Conservation (phyloP, 2,113 vertebrate genomes). For the Sporophila hypoxantha region DNA sequence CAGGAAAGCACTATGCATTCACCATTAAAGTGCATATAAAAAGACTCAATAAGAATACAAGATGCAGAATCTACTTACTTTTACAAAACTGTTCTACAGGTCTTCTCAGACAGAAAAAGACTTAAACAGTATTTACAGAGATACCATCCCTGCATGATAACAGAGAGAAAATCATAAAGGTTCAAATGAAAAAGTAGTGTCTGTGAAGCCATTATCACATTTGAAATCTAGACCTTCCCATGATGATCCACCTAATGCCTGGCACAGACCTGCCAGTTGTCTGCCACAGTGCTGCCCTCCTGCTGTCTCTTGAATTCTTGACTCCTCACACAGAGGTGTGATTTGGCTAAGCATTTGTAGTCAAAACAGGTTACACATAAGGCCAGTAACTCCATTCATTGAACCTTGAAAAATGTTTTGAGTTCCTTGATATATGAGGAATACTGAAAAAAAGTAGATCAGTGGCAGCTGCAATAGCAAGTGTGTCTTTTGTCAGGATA, state of each 20-base stretch:
- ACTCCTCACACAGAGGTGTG: not conserved
- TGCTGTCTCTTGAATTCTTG: not conserved
- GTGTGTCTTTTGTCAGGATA: not conserved
- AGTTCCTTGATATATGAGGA: not conserved
- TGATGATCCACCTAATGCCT: not conserved
- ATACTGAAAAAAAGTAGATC: not conserved
- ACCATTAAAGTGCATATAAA: not conserved
- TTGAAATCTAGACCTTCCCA: not conserved
- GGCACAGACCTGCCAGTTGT: not conserved
- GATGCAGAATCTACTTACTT: not conserved
- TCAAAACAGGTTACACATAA: not conserved
- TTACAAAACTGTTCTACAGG: not conserved
- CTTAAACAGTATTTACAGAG: not conserved
- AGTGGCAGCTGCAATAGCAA: not conserved
- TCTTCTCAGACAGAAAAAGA: not conserved
- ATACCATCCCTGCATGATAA: not conserved
- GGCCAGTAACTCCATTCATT: not conserved
- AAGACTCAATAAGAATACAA: not conserved
- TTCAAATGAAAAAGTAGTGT: not conserved
- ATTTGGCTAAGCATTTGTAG: not conserved
- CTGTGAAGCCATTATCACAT: not conserved
- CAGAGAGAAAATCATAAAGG: not conserved
- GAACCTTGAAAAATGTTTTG: not conserved
- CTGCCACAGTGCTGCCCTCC: not conserved
- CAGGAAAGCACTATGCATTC: not conserved